phyloP scores from a whole-genome alignment of 2,113 vertebrate genomes.

The Ophthalmolycus amberensis region DNA sequence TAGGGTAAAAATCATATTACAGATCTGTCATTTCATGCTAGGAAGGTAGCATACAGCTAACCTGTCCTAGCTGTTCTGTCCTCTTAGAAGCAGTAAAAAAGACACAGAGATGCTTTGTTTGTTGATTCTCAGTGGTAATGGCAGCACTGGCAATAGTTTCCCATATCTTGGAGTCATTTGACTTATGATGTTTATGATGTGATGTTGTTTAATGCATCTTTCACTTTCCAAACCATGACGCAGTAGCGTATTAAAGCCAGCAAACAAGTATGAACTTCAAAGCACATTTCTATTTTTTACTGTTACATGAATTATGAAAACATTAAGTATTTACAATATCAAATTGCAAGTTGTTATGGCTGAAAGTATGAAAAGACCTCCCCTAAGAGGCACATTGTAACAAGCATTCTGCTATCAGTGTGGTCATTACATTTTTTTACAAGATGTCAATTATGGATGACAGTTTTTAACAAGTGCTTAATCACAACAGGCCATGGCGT shows the following conservation, averaged over 20 bases:
- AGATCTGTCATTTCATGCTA: neutral
- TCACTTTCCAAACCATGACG: neutral
- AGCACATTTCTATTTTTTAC: neutral
- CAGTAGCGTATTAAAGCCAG: neutral
- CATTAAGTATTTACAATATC: constrained; percentile 33
- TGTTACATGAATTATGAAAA: constrained; percentile 37
- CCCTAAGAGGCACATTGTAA: constrained; percentile 16
- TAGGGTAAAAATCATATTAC: constrained; percentile 3
- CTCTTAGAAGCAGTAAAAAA: neutral
- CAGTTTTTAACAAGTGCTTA: neutral
- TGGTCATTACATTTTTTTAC: neutral
- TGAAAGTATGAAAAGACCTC: constrained; percentile 14
- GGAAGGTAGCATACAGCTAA: neutral
- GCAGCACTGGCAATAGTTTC: neutral
- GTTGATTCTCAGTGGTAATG: neutral
- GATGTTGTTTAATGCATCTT: constrained; percentile 1
- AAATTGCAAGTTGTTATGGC: constrained; percentile 17
- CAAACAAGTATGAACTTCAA: neutral
- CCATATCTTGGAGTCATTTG: neutral
- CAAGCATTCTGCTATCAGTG: neutral
- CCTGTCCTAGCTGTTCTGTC: neutral
- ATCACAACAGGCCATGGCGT: constrained; percentile 7
- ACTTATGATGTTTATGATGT: neutral
- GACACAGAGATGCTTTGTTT: neutral
- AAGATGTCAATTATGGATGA: neutral